phyloP scores from a whole-genome alignment of 2,797 vertebrate species.

The Enteromius afrohamiltoni region DNA sequence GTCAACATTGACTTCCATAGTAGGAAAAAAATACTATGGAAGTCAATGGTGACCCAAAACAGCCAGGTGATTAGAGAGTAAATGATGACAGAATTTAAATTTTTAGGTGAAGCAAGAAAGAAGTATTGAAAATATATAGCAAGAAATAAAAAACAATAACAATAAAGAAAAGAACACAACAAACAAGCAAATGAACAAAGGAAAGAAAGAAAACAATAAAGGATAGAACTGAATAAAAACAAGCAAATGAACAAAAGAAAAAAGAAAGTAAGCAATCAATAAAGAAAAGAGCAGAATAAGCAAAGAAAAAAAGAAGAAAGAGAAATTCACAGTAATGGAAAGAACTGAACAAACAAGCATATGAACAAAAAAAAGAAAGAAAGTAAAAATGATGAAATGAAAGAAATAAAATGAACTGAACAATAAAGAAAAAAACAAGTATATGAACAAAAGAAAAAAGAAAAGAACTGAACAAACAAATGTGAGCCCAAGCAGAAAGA shows the following conservation, averaged over 20 bases:
- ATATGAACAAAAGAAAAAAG: background rate
- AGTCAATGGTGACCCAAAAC: no score
- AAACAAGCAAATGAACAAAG: background rate
- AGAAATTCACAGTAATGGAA: no score
- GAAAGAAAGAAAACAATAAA: background rate
- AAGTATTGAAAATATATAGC: no score
- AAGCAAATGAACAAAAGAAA: background rate
- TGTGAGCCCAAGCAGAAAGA: background rate
- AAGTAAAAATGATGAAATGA: background rate
- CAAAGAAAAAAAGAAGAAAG: background rate
- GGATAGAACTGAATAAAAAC: no score
- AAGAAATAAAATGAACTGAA: background rate
- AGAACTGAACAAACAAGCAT: no score
- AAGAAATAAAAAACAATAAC: no score
- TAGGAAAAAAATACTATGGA: no score
- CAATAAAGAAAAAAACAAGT: background rate
- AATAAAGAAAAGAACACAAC: background rate
- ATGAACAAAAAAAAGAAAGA: background rate
- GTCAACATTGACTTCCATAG: no score
- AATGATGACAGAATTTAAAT: no score
- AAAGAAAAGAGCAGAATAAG: background rate
- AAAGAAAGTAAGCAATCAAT: background rate
- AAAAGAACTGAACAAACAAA: background rate
- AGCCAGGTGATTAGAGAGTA: no score
- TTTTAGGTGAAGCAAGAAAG: no score